Conservation (phyloP, 2,113 vertebrate species). For the Hylia prasina region DNA sequence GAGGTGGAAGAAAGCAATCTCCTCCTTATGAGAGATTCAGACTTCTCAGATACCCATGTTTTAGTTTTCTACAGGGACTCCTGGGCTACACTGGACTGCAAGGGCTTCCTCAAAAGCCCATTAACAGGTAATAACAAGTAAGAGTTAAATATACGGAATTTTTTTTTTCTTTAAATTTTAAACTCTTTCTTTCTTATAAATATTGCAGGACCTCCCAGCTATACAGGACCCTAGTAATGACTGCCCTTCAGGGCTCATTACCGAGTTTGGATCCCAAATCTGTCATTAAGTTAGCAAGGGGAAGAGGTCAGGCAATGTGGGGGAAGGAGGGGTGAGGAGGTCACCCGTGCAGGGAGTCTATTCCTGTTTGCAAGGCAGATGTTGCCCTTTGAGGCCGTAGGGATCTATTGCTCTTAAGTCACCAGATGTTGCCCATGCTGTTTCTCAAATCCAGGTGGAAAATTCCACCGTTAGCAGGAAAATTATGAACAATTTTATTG, state of each 20-base stretch:
- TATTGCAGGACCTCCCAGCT: neutral
- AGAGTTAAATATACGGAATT: neutral
- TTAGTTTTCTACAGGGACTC: neutral
- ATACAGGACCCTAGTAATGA: neutral
- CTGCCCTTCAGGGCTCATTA: slow-evolving; percentile 30
- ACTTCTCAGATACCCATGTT: neutral
- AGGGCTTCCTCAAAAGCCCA: neutral
- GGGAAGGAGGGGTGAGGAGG: slow-evolving; percentile 38
- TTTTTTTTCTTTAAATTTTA: neutral
- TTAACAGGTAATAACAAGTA: neutral
- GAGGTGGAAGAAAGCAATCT: neutral
- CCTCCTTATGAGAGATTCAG: neutral
- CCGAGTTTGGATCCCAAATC: slow-evolving; percentile 4
- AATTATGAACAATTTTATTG: neutral
- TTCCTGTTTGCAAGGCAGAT: slow-evolving; percentile 23
- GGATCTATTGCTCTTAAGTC: neutral
- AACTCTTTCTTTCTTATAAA: neutral
- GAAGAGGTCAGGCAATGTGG: slow-evolving; percentile 10
- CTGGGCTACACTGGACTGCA: neutral
- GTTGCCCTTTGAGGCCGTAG: neutral
- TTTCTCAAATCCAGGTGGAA: slow-evolving; percentile 23
- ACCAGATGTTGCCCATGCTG: slow-evolving; percentile 24
- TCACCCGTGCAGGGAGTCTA: neutral
- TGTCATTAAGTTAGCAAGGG: slow-evolving; percentile 29
- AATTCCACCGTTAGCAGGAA: slow-evolving; percentile 2